These are phyloP conservation scores for Polyodon spathula DNA, from an alignment of 2,113 vertebrate species.

Conservation along the genomic window DNA sequence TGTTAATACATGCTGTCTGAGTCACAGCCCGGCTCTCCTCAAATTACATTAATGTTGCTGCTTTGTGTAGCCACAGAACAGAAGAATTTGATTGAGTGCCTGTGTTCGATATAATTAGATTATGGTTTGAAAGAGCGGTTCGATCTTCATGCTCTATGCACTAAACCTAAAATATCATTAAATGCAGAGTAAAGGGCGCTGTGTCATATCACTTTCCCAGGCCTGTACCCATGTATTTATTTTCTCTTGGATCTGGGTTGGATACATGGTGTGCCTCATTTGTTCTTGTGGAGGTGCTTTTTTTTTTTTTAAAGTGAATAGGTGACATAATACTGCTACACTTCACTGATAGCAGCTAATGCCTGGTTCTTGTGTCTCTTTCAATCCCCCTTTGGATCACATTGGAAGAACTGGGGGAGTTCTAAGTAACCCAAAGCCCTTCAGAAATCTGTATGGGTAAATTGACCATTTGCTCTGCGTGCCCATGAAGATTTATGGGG, in stretches of 20 bases:
- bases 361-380: too few species aligned
- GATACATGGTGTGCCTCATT: too few species aligned
- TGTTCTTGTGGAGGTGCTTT: too few species aligned
- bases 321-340: too few species aligned
- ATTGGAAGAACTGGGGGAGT: too few species aligned
- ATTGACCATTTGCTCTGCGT: too few species aligned
- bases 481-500: too few species aligned
- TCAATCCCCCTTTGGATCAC: too few species aligned
- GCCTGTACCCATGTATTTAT: not conserved
- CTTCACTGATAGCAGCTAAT: too few species aligned
- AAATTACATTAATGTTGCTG: constrained; percentile 73
- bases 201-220: not conserved
- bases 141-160: constrained; percentile 60
- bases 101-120: constrained; percentile 79
- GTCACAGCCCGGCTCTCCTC: constrained; percentile 70
- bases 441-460: too few species aligned
- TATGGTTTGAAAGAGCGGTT: constrained; percentile 63
- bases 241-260: not conserved
- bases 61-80: constrained; percentile 80
- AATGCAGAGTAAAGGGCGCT: constrained; percentile 7
- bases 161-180: constrained; percentile 66
- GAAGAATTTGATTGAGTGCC: constrained; percentile 79
- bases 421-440: too few species aligned
- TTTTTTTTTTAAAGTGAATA: too few species aligned
- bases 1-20: constrained; percentile 80